Evolutionary conservation across 2,797 vertebrate genomes (phyloP), one percentile per base, ranked within the genome.

Genomic region (Odontamblyopus lacepedii): DNA sequence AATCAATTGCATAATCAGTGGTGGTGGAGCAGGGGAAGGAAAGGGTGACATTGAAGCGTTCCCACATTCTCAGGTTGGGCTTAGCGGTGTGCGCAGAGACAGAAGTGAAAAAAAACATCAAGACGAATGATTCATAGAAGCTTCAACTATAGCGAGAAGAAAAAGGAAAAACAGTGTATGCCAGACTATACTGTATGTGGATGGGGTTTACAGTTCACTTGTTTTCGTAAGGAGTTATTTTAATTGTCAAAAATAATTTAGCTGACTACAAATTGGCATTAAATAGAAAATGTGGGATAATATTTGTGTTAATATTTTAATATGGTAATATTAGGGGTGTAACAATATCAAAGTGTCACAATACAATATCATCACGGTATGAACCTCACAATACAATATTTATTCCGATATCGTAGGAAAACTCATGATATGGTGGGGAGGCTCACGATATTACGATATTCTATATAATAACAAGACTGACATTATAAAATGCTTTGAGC

Each of bases 1-100:
- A 93, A 93, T 92, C 90, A 87, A 94, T 92, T 91, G 90, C 91
- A 91, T 92, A 93, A 94, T 94, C 92, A 92, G 81, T 90, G 79
- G 85, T 84, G 77, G 89, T 89, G 79, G 83, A 92, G 88, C 86
- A 74, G 84, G 84, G 84, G 89, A 91, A 91, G 85, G 88, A 91
- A 91, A 89, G 84, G 89, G 88, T 88, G 82, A 90, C 86, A 90
- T 89, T 91, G 88, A 92, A 92, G 88, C 83, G 87, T 91, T 91
- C 85, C 86, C 85, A 83, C 80, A 85, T 89, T 67, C 89, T 85
- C 85, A 85, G 90, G 80, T 89, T 85, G 84, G 76, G 86, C 81
- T 88, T 78, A 89, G 75, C 56, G 27, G 65, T 41, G 73, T 82
- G 79, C 77, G n/a, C 76, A 75, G 72, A 74, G n/a, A 5, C 68